Base-by-base conservation (phyloP, 2,797 vertebrate species). In the Tenualosa thibaudeaui region DNA sequence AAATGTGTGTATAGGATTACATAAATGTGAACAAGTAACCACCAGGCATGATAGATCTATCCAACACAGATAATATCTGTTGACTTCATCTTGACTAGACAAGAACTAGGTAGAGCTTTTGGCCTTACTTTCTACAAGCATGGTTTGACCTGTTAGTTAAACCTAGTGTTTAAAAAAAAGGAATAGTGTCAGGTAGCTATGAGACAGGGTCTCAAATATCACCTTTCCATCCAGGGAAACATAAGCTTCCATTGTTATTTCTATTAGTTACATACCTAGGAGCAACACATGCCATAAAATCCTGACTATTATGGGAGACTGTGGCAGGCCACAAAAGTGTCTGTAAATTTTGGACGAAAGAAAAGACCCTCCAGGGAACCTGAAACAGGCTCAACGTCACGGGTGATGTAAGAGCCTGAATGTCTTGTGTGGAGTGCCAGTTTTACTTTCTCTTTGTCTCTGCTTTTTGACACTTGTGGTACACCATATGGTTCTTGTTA, bases 401-500 rank as follows among this genome's bases (percentile, higher is more conserved):
- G 40, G 49, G 82, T 68, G 81, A 85, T 85, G 85, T 46, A 86
- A 51, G 54, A 24, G 37, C 50, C 19, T 43, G 49, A 82, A 81
- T 15, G 13, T 49, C 62, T 19, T 26, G 50, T 17, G 56, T 58
- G 65, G 24, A 26, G 46, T 86, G 75, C 85, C 86, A 84, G 68
- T 31, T 62, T 82, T 82, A 53, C 84, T 87, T 84, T 84, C 82
- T 84, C 46, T 81, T 78, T 51, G 17, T 37, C 8, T 68, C 37
- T n/a, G 5, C 9, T 62, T n/a, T 10, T 58, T 54, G 86, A 58
- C 56, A 65, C 82, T 81, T 81, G 43, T 40, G 15, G n/a, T 81
- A 22, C 19, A 24, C 40, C 88, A 85, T 82, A 65, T 88, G 88
- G 71, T 85, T 89, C 78, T 83, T 43, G 81, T 89, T 86, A 86